A percentile compares a stretch with the other conserved stretches of the same genome.
Conservation (phyloP, 2,797 vertebrate species). For the Streptopelia turtur region DNA sequence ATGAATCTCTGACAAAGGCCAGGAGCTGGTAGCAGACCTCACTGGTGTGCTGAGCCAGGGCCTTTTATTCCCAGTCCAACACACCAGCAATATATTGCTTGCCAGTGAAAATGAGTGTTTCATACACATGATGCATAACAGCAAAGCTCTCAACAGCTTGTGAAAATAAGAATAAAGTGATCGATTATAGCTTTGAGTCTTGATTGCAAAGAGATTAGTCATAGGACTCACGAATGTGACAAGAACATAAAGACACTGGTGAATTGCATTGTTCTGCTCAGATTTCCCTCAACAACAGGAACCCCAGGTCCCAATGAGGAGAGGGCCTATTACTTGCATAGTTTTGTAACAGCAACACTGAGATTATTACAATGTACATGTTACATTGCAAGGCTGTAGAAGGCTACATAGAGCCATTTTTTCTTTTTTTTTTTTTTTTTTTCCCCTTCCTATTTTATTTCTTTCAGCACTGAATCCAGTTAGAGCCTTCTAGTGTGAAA, state of each 20-base stretch:
- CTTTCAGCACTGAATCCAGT: constrained; percentile 11
- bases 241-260: not conserved
- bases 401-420: not conserved
- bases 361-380: not conserved
- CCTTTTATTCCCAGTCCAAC: not conserved
- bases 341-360: not conserved
- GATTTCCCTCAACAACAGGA: constrained; percentile 8
- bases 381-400: not conserved
- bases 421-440: too few relatives aligned
- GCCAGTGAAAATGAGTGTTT: constrained; percentile 12
- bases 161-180: constrained; percentile 26
- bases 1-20: not conserved
- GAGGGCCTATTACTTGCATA: not conserved
- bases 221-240: not conserved
- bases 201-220: not conserved
- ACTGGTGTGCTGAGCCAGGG: not conserved
- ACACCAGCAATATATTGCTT: not conserved
- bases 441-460: not conserved
- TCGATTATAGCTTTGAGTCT: constrained; percentile 15
- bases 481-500: constrained; percentile 39
- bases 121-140: constrained; percentile 5
- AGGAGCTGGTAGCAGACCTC: not conserved
- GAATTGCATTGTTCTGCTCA: not conserved
- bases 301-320: not conserved
- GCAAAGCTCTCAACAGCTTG: not conserved